These are phyloP conservation scores for Acanthaster planci DNA, from an alignment of 35 echinoderm and acorn worm species.

Conservation along the genomic window DNA sequence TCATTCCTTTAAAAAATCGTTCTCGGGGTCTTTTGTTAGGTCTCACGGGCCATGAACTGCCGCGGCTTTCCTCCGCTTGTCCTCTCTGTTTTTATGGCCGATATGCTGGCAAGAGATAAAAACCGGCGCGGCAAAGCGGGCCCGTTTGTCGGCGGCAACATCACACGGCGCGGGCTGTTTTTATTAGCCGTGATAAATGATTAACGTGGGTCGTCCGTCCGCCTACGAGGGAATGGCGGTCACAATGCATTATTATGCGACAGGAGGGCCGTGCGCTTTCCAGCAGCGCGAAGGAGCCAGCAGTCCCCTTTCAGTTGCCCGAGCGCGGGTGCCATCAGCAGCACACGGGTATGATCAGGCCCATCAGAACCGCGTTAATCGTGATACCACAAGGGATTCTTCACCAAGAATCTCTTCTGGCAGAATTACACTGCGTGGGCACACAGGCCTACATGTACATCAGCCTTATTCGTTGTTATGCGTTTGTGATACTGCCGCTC, in stretches of 20 bases:
- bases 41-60: slow-evolving; percentile 21
- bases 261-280: no score
- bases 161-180: slow-evolving; percentile 26
- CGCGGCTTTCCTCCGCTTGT: neutral
- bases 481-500: neutral
- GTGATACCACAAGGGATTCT: no score
- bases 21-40: neutral
- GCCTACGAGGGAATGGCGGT: neutral
- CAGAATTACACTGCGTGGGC: no score
- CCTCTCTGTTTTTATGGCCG: slow-evolving; percentile 27
- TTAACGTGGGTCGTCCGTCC: slow-evolving; percentile 36
- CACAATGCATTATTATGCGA: neutral
- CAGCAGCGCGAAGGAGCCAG: no score
- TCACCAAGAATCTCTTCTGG: no score
- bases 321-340: no score
- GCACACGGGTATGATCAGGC: no score
- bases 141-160: slow-evolving; percentile 28
- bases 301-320: no score
- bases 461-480: neutral
- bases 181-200: slow-evolving; percentile 51
- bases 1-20: slow-evolving; percentile 23
- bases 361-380: no score
- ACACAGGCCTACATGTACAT: neutral
- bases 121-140: neutral
- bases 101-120: slow-evolving; percentile 41